Base-by-base conservation (phyloP, 1,140 invertebrate species). In the Mesaphorura yosii region DNA sequence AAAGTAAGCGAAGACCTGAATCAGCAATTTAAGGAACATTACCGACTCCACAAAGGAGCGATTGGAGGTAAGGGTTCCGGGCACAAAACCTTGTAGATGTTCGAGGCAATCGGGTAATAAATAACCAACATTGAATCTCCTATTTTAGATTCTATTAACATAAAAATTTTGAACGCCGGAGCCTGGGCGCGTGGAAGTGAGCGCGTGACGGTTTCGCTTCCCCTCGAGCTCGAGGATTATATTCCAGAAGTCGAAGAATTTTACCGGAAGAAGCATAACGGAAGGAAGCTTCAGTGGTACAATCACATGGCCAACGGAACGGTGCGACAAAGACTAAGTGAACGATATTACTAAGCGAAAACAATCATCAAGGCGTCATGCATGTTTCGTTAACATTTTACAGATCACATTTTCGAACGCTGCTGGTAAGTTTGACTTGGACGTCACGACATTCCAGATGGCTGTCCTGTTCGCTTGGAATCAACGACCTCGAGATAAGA, bases 291-390 rank as follows among this genome's bases (percentile, higher is more conserved):
- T 37, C 91, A 95, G 71, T 99, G 96, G 96, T 94, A 98, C 71
- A 93, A 98, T 76, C 92, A 98, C 64, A 98, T 98, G 92, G 96
- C 93, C 41, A 97, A 97, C 76, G 95, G 94, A 63, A 93, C 90
- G 28, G 78, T 82, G 74, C 66, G 68, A 63, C 39, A 40, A 25
- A n/a, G n/a, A n/a, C n/a, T n/a, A n/a, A n/a, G n/a, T n/a, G n/a
- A n/a, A n/a, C n/a, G n/a, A n/a, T n/a, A n/a, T n/a, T 15, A 15
- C 17, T 22, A 37, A 34, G 1, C 31, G 6, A 48, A 34, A 26
- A 37, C 1, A n/a, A n/a, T n/a, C n/a, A n/a, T n/a, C n/a, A 34
- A 34, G n/a, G n/a, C n/a, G n/a, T 34, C n/a, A 34, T 10, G 10
- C 50, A 53, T 62, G 52, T 54, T 51, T 62, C 41, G 34, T 26